phyloP scores from a whole-genome alignment of 2,113 vertebrate genomes.

The Lutjanus erythropterus region DNA sequence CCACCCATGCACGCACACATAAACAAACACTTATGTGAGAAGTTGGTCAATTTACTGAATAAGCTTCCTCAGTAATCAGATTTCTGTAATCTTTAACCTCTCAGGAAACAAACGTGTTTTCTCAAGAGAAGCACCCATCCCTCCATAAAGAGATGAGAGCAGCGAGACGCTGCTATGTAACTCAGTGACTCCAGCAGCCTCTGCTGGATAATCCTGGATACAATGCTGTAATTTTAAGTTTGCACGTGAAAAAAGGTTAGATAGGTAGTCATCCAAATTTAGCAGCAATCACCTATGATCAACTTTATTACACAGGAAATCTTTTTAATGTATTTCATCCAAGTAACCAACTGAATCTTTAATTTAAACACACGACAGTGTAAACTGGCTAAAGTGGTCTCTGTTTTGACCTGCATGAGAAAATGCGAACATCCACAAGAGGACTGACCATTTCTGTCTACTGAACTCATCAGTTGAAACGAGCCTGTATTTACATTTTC shows the following conservation, averaged over 20 bases:
- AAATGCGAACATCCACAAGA: no score
- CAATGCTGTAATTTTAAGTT: neutral
- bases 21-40: neutral
- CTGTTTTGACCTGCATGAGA: no score
- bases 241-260: neutral
- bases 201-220: slow-evolving; percentile 54
- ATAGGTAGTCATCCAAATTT: neutral
- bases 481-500: no score
- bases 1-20: neutral
- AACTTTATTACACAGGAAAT: neutral
- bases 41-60: neutral
- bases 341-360: neutral
- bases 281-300: neutral
- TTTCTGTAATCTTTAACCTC: neutral
- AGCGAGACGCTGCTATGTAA: neutral
- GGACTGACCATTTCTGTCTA: no score
- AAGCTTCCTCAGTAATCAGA: neutral
- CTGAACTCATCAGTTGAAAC: no score
- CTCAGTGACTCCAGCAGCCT: slow-evolving; percentile 46
- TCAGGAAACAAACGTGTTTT: neutral
- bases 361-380: no score
- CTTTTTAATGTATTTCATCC: neutral
- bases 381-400: no score
- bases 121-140: neutral
- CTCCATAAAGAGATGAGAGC: neutral